Evolutionary conservation across 2,888 invertebrate genomes (phyloP), one percentile per base, ranked within the genome.

Genomic region (Pseudanteris insignis): DNA sequence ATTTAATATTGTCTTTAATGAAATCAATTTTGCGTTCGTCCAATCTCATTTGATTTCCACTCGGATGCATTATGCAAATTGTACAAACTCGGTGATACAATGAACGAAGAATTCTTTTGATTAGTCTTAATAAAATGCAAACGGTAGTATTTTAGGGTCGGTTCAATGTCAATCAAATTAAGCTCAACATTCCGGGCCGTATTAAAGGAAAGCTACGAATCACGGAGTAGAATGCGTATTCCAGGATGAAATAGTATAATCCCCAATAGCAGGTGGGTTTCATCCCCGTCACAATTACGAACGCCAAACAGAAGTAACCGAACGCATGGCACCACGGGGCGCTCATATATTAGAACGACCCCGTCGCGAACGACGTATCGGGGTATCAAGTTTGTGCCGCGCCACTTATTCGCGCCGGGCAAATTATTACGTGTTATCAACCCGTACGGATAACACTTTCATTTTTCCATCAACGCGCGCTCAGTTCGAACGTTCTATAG

Each of bases 101-200:
- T 50, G 11, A n/a, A 5, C n/a, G 25, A 51, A 30, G 53, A 53
- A 53, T 53, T 29, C 41, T 38, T 53, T 53, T 47, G 59, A 59
- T 40, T 46, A 36, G 10, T 53, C 12, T 32, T 47, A 47, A 47
- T 53, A 46, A 61, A 50, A 46, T 54, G 44, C 36, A 53, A 50
- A 40, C 41, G 46, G 13, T 57, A 33, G 32, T 29, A 43, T 44
- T 40, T 54, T 38, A 50, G 44, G 43, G 53, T 51, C 12, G 28
- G 36, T 24, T 24, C 51, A 51, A 58, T 61, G 66, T 66, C 67
- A 70, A 70, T 70, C 67, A 68, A 70, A 68, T 68, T 57, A 64
- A 67, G 65, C 68, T 70, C 63, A 67, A 67, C 65, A 68, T 70
- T 68, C 69, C 67, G 12, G 25, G 33, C 32, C 29, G 51, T 55